phyloP scores from a whole-genome alignment of 1,140 invertebrate species.

The Aleiodes sp. region DNA sequence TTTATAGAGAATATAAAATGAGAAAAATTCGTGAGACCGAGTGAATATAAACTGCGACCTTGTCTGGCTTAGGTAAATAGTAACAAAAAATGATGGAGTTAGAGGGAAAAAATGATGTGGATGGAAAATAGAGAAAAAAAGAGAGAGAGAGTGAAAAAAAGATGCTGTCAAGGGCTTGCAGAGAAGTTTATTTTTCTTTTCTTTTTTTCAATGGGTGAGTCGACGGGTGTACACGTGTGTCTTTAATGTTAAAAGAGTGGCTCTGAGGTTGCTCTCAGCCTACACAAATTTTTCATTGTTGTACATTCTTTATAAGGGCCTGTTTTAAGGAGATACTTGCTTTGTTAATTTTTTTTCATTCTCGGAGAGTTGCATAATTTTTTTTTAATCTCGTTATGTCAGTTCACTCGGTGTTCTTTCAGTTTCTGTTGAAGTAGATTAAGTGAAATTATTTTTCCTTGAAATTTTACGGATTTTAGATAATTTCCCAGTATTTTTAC shows the following conservation, averaged over 20 bases:
- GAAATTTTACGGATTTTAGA: too few species aligned
- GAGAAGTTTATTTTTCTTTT: background rate
- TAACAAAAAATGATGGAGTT: background rate
- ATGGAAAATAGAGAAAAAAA: background rate
- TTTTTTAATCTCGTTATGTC: too few species aligned
- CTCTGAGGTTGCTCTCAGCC: background rate
- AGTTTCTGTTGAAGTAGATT: too few species aligned
- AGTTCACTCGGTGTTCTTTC: too few species aligned
- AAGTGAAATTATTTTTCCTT: too few species aligned
- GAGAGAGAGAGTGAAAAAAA: background rate
- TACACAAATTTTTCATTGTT: background rate
- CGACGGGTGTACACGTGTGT: background rate
- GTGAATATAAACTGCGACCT: constrained; percentile 8
- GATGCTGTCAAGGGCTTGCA: background rate
- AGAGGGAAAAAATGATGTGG: background rate
- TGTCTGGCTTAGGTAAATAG: constrained; percentile 14
- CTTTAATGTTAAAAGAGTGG: background rate
- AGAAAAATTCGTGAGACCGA: background rate
- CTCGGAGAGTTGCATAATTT: too few species aligned
- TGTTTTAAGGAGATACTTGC: too few species aligned
- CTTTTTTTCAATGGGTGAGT: background rate
- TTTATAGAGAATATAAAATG: too few species aligned
- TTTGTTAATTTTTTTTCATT: too few species aligned
- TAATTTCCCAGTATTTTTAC: too few species aligned
- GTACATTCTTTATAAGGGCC: background rate